Base-by-base conservation (phyloP, 2,888 invertebrate species). In the Orthosia incerta region DNA sequence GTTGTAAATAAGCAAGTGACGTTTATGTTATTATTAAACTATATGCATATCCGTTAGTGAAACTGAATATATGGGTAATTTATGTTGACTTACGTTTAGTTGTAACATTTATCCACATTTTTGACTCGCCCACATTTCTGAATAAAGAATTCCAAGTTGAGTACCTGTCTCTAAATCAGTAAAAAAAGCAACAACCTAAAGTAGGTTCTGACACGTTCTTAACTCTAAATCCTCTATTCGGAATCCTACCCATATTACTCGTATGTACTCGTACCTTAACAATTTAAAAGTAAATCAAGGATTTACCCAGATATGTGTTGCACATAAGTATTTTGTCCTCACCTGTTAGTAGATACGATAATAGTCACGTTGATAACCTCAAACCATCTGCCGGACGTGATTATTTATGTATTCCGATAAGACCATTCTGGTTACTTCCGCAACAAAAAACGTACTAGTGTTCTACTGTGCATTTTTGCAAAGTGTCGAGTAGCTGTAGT, bases 21-120 rank as follows among this genome's bases (percentile, higher is more conserved):
- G 53, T 80, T 85, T 70, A 85, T 74, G 64, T 68, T 65, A 72
- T 83, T 75, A 80, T 83, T 69, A 50, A 78, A 64, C 50, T 67
- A n/a, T 31, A 50, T 60, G 68, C 63, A 48, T 71, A 76, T 55
- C 31, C 46, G 62, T 53, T 68, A 46, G 48, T 50, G 51, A 60
- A 59, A 60, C 26, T 68, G 5, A 50, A 61, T 67, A 65, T 23
- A 4, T 0, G 26, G n/a, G n/a, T n/a, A 50, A 39, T 46, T 45
- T 55, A 50, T 48, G 12, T 39, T 12, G 7, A 23, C 11, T 48
- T 62, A 39, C 53, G 26, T 48, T 59, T 18, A 45, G 39, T 23
- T 26, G 16, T 26, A 20, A 50, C 11, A 60, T 61, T 45, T n/a
- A n/a, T 9, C 2, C 16, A 4, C 31, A 13, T 31, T 59, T 39